phyloP scores from a whole-genome alignment of 2,113 vertebrate genomes.

The Muntiacus muntjak region DNA sequence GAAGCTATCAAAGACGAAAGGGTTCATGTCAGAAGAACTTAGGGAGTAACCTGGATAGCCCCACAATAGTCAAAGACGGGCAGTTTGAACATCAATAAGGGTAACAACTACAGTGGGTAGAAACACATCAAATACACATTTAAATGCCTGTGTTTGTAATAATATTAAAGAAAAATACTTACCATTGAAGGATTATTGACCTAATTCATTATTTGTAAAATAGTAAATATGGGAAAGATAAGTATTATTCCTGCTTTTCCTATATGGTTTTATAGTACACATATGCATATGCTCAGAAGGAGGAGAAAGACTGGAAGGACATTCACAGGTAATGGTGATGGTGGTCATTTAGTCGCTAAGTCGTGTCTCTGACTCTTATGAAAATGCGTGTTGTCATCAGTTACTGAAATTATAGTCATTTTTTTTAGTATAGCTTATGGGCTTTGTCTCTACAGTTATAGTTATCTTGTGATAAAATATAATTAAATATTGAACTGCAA shows the following conservation, averaged over 20 bases:
- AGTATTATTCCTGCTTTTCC: neutral
- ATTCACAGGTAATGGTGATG: neutral
- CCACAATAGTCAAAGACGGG: neutral
- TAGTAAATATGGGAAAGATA: neutral
- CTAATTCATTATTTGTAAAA: conserved; percentile 4
- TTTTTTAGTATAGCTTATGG: neutral
- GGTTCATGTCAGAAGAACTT: neutral
- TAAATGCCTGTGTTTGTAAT: neutral
- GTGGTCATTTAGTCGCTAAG: neutral
- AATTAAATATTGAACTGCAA: neutral
- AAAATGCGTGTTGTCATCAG: neutral
- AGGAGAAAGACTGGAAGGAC: neutral
- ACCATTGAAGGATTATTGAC: neutral
- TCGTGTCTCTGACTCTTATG: neutral
- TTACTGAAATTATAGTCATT: neutral
- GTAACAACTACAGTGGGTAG: neutral
- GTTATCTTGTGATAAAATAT: neutral
- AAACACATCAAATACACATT: neutral
- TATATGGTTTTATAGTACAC: neutral
- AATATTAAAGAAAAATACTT: neutral
- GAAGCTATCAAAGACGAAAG: neutral
- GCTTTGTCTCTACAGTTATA: neutral
- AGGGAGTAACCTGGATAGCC: neutral
- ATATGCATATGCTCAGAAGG: neutral
- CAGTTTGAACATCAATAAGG: neutral